These are phyloP conservation scores for Sycophaga agraensis DNA, from an alignment of 1,140 invertebrate species.

Conservation along the genomic window DNA sequence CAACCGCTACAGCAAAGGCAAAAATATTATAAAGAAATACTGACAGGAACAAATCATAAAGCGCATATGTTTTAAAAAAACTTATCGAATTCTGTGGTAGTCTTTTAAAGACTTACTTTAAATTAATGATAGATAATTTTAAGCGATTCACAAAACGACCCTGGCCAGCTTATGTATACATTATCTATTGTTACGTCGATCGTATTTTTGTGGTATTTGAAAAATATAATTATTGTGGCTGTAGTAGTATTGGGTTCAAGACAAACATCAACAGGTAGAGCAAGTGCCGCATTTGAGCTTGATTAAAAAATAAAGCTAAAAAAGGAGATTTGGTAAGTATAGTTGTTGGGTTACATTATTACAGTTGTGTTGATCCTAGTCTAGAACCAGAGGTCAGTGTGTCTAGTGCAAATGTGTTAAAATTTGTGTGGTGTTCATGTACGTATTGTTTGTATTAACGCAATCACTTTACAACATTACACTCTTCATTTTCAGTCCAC, in stretches of 20 bases:
- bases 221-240: conserved; percentile 55
- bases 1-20: conserved; percentile 1
- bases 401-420: conserved; percentile 34
- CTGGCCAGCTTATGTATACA: conserved; percentile 38
- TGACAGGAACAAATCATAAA: conserved; percentile 33
- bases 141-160: conserved; percentile 44
- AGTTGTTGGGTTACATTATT: conserved; percentile 26
- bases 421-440: conserved; percentile 35
- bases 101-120: conserved; percentile 31
- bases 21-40: conserved; percentile 13
- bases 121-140: conserved; percentile 28
- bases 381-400: conserved; percentile 50
- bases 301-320: conserved; percentile 28
- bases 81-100: too few relatives aligned
- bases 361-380: conserved; percentile 45
- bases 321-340: conserved; percentile 8
- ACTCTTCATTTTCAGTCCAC: conserved; percentile 46
- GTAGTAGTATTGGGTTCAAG: conserved; percentile 46
- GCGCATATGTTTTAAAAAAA: conserved; percentile 34
- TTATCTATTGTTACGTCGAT: conserved; percentile 42
- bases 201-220: conserved; percentile 43
- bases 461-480: conserved; percentile 49
- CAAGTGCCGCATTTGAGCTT: conserved; percentile 8
- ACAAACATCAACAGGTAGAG: conserved; percentile 48
- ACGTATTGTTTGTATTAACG: conserved; percentile 41